phyloP scores from a whole-genome alignment of 2,888 invertebrate species.

The Pyrochroa serraticornis region DNA sequence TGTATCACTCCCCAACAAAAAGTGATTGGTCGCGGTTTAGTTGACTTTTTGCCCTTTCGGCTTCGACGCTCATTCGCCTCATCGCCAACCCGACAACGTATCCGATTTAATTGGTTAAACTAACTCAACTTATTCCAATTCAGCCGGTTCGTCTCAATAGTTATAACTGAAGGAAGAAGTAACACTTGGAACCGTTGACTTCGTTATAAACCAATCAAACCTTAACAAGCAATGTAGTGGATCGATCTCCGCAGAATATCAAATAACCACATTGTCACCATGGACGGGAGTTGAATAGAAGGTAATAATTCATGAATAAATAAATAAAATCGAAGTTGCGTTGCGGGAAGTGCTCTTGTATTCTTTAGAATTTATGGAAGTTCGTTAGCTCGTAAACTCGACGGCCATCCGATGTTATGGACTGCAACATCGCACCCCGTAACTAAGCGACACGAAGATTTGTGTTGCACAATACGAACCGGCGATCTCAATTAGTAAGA shows the following conservation, averaged over 20 bases:
- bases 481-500: slow-evolving; percentile 44
- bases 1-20: slow-evolving; percentile 48
- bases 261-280: slow-evolving; percentile 48
- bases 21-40: slow-evolving; percentile 44
- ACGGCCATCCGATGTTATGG: slow-evolving; percentile 53
- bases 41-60: slow-evolving; percentile 13
- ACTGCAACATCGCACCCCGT: slow-evolving; percentile 55
- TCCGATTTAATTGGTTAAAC: no score
- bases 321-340: slow-evolving; percentile 50
- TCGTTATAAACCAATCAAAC: slow-evolving; percentile 48
- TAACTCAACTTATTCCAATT: no score
- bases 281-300: slow-evolving; percentile 47
- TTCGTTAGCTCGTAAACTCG: slow-evolving; percentile 55
- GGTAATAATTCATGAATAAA: slow-evolving; percentile 52
- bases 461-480: slow-evolving; percentile 35
- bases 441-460: slow-evolving; percentile 49
- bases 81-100: slow-evolving; percentile 2
- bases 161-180: no score
- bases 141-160: neutral
- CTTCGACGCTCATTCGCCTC: neutral
- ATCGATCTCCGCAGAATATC: slow-evolving; percentile 46
- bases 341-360: slow-evolving; percentile 45
- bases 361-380: slow-evolving; percentile 53
- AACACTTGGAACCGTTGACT: slow-evolving; percentile 7
- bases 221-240: slow-evolving; percentile 45